A percentile compares a stretch with the other conserved stretches of the same genome.
These are phyloP conservation scores for Aurelia aurita DNA, from an alignment of 30 jellyfish, hydroid and myxozoan genomes.

Conservation along the genomic window DNA sequence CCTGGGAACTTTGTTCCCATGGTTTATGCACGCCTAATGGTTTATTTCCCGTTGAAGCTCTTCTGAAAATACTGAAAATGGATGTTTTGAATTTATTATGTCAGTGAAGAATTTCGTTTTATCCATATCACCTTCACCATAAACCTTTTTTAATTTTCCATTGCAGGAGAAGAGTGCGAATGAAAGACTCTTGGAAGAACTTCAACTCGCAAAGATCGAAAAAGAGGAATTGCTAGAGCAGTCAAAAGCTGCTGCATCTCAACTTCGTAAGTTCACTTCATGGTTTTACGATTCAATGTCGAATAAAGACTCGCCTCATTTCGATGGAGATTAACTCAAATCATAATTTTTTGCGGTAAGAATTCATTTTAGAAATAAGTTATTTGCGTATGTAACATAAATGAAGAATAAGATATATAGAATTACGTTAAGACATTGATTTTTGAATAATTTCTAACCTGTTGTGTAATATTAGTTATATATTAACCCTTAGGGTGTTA, in stretches of 20 bases:
- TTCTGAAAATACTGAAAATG: too few species aligned
- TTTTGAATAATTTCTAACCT: too few species aligned
- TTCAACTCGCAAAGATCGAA: slow-evolving; percentile 79
- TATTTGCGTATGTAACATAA: slow-evolving; percentile 15
- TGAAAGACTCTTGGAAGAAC: slow-evolving; percentile 71
- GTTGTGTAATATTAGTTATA: too few species aligned
- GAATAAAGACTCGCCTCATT: slow-evolving; percentile 17
- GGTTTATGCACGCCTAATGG: too few species aligned
- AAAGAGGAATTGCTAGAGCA: slow-evolving; percentile 85
- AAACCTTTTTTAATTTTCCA: too few species aligned
- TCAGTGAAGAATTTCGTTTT: too few species aligned
- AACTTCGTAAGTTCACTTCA: slow-evolving; percentile 91
- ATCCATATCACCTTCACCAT: too few species aligned
- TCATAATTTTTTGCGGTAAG: not conserved
- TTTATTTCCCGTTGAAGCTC: too few species aligned
- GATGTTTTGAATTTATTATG: too few species aligned
- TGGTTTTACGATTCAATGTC: slow-evolving; percentile 85
- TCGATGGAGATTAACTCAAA: slow-evolving; percentile 23
- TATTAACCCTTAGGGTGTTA: too few species aligned
- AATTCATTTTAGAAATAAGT: not conserved
- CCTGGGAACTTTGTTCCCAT: too few species aligned
- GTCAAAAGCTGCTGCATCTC: slow-evolving; percentile 92
- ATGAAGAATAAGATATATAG: not conserved
- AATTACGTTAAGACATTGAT: not conserved
- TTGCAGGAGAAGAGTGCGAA: slow-evolving; percentile 91